Evolutionary conservation across 2,888 invertebrate genomes (phyloP).

Genomic region (Notocelia uddmanniana): DNA sequence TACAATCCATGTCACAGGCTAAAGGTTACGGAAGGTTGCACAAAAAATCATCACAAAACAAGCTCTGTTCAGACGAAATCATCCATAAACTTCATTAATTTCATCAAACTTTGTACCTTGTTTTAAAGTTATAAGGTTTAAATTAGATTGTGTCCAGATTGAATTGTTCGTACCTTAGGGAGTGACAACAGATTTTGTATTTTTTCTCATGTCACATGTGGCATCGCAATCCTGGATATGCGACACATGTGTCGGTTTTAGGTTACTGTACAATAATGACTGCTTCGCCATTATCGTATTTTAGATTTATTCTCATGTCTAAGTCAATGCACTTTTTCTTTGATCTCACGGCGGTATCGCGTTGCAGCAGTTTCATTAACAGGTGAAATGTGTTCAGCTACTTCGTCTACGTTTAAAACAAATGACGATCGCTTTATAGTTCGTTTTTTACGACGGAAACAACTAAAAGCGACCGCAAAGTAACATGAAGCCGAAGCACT

Average conservation of each 20-base stretch:
- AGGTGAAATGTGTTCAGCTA: conserved; percentile 67
- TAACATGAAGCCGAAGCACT: conserved; percentile 74
- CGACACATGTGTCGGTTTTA: conserved; percentile 84
- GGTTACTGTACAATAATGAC: conserved; percentile 82
- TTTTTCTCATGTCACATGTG: conserved; percentile 83
- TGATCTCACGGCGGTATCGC: conserved; percentile 74
- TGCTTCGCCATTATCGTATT: conserved; percentile 75
- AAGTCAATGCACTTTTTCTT: conserved; percentile 73
- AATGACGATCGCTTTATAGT: conserved; percentile 48
- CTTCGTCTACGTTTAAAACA: conserved; percentile 55
- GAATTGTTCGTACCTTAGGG: conserved; percentile 83
- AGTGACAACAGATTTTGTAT: conserved; percentile 84
- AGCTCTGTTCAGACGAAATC: conserved; percentile 72
- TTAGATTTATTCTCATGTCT: conserved; percentile 66
- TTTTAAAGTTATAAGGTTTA: conserved; percentile 58
- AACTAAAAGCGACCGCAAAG: conserved; percentile 61
- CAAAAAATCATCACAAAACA: conserved; percentile 80
- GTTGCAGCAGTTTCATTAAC: conserved; percentile 58
- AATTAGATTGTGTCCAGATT: conserved; percentile 49
- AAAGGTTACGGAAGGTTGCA: conserved; percentile 84
- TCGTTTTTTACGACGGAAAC: conserved; percentile 61
- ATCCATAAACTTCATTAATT: conserved; percentile 64
- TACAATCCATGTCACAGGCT: conserved; percentile 85
- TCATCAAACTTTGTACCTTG: conserved; percentile 60
- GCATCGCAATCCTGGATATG: conserved; percentile 85